Evolutionary conservation across 2,888 invertebrate genomes (phyloP).

Genomic region (Papilio gigon): DNA sequence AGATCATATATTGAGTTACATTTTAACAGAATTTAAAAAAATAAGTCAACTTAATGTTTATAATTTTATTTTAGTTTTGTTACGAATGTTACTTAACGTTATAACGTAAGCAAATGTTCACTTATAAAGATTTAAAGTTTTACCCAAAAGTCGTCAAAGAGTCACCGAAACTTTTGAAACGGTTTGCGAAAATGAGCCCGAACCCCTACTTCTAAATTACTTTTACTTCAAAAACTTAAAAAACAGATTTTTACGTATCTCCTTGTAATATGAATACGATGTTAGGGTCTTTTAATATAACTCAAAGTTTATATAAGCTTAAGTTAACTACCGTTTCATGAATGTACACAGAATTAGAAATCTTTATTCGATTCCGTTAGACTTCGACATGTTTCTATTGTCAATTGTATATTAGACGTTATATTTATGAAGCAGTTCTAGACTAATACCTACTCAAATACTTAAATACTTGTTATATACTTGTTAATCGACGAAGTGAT

Average conservation of each 20-base stretch:
- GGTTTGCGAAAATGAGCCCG: conserved; percentile 42
- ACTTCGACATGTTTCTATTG: too few species aligned
- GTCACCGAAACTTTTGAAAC: conserved; percentile 41
- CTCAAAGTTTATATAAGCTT: not conserved
- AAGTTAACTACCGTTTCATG: not conserved
- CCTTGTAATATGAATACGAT: conserved; percentile 34
- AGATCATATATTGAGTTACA: not conserved
- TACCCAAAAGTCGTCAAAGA: conserved; percentile 41
- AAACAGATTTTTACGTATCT: conserved; percentile 41
- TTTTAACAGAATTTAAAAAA: not conserved
- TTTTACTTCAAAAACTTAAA: conserved; percentile 41
- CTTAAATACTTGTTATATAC: too few species aligned
- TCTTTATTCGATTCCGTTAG: too few species aligned
- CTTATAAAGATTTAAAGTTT: conserved; percentile 42
- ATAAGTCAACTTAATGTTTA: not conserved
- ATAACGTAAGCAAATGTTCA: conserved; percentile 40
- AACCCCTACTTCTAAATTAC: conserved; percentile 42
- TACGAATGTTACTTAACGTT: conserved; percentile 18
- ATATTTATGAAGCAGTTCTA: too few species aligned
- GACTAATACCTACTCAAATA: too few species aligned
- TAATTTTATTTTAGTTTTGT: not conserved
- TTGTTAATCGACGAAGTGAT: too few species aligned
- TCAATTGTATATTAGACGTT: too few species aligned
- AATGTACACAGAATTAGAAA: not conserved
- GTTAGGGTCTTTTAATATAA: conserved; percentile 17